Evolutionary conservation across 2,888 invertebrate genomes (phyloP), one percentile per base, ranked within the genome.

Genomic region (Rhabditoides inermis): DNA sequence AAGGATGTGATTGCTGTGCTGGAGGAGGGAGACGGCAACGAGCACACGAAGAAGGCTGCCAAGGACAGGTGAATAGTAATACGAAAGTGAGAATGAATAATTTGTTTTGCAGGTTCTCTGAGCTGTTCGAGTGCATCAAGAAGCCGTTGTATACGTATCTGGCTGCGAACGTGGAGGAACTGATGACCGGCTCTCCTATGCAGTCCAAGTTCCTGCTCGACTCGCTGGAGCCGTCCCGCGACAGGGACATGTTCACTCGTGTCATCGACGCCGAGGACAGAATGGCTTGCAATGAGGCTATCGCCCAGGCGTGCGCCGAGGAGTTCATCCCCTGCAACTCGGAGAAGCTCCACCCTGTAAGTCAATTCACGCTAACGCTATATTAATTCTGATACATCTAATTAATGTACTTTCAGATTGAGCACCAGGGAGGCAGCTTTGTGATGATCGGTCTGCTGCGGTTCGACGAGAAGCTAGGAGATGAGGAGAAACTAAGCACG

Each of bases 1-100:
- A 84, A 85, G 61, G 81, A 83, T 25, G 2, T 28, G 25, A 30
- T 20, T 37, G 36, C 44, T 45, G 37, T 18, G 2, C 0, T 25
- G 5, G 20, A 47, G 18, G n/a, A 49, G 49, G 63, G 63, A 35
- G 65, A 65, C 30, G 41, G 37, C 10, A 65, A 65, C 47, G 42
- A 45, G 26, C 55, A 58, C 32, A 62, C 62, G 28, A 65, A 65
- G 49, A 63, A 65, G 49, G 41, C 44, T 2, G 30, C 53, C 30
- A 55, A 51, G 28, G 63, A 63, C 36, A 46, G 28, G 28, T 45
- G n/a, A n/a, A n/a, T n/a, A n/a, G 7, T 15, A 15, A 10, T 45
- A 10, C 18, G 15, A 47, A 39, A 40, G 2, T 26, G 12, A n/a
- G 5, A 45, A 18, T 18, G n/a, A n/a, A 30, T 18, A 7, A 45